Percentiles rank a stretch among this genome's conserved stretches.
phyloP scores from a whole-genome alignment of 2,888 invertebrate species.

The Heteromyza rotundicornis region DNA sequence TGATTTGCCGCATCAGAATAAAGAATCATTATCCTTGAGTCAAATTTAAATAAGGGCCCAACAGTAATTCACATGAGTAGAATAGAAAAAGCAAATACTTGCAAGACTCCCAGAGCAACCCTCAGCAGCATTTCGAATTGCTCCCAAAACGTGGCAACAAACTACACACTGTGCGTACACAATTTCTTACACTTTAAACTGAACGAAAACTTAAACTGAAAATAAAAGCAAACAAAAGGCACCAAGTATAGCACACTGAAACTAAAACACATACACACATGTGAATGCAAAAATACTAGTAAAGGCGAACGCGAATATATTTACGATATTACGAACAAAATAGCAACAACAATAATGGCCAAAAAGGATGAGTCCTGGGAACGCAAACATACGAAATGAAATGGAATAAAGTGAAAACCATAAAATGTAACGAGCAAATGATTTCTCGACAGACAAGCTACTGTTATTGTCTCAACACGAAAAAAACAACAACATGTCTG shows the following conservation, averaged over 20 bases:
- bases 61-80: too few species aligned
- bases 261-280: too few species aligned
- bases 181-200: conserved; percentile 11
- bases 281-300: not conserved
- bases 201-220: conserved; percentile 5
- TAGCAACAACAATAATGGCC: not conserved
- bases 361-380: conserved; percentile 1
- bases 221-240: not conserved
- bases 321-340: not conserved
- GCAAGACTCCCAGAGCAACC: not conserved
- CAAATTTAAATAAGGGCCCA: not conserved
- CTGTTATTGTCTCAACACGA: too few species aligned
- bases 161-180: too few species aligned
- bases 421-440: conserved; percentile 16
- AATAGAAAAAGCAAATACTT: too few species aligned
- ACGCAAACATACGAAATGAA: not conserved
- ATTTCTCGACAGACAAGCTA: conserved; percentile 14
- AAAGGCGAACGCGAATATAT: not conserved
- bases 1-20: not conserved
- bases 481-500: too few species aligned
- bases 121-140: conserved; percentile 12
- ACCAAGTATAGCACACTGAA: too few species aligned
- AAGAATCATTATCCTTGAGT: not conserved
- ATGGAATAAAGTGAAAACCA: conserved; percentile 5
- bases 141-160: conserved; percentile 12